These are phyloP conservation scores for Nemapogon koenigi DNA, from an alignment of 2,888 invertebrate genomes.

Conservation along the genomic window DNA sequence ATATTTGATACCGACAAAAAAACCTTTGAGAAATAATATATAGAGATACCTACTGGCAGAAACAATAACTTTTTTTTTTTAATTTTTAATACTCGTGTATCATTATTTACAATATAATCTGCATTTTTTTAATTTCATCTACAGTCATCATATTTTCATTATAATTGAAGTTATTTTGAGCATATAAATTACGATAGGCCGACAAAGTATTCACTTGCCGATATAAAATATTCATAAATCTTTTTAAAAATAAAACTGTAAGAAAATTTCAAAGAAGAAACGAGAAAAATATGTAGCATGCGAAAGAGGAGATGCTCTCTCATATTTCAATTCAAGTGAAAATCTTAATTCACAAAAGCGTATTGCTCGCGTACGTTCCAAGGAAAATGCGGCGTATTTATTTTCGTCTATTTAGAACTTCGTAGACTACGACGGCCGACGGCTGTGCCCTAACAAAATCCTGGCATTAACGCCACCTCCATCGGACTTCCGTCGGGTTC, in stretches of 20 bases:
- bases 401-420: slow-evolving; percentile 4
- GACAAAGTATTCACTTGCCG: not conserved
- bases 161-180: not conserved
- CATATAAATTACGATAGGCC: not conserved
- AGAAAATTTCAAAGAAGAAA: not conserved
- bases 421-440: slow-evolving; percentile 2
- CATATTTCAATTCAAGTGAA: slow-evolving; percentile 7
- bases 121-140: too few relatives aligned
- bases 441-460: slow-evolving; percentile 23
- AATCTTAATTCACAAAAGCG: slow-evolving; percentile 10
- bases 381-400: slow-evolving; percentile 7
- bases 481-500: slow-evolving; percentile 29
- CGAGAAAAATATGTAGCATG: slow-evolving; percentile 5
- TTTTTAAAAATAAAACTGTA: not conserved
- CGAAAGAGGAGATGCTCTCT: slow-evolving; percentile 6
- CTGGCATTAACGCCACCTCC: slow-evolving; percentile 26
- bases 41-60: too few relatives aligned
- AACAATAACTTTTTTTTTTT: too few relatives aligned
- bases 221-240: not conserved
- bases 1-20: too few relatives aligned
- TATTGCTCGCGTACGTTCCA: slow-evolving; percentile 6
- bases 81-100: too few relatives aligned
- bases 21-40: too few relatives aligned
- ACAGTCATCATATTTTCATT: not conserved
- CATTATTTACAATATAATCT: too few relatives aligned